Percentiles rank a stretch among this genome's conserved stretches.
phyloP scores from a whole-genome alignment of 2,113 vertebrate genomes.

The Pipra filicauda region DNA sequence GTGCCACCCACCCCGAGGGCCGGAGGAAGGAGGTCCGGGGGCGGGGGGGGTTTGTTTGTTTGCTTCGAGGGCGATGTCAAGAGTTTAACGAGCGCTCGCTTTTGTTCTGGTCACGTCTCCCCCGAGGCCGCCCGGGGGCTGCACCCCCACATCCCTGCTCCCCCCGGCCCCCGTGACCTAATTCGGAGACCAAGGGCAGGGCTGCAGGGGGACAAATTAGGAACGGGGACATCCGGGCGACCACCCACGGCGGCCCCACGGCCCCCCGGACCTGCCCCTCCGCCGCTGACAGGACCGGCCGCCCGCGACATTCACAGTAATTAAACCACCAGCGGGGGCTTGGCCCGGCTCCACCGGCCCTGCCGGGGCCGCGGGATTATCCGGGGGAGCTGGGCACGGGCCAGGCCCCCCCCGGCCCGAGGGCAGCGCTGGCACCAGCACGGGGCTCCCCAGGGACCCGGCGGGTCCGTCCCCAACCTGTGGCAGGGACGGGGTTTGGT shows the following conservation, averaged over 20 bases:
- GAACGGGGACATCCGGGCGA: slow-evolving; percentile 73
- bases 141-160: background rate
- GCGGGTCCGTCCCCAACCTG: background rate
- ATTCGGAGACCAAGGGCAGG: background rate
- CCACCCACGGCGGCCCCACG: slow-evolving; percentile 67
- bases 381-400: background rate
- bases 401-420: background rate
- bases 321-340: background rate
- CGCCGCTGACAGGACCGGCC: background rate
- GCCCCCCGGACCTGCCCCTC: background rate
- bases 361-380: background rate
- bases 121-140: background rate
- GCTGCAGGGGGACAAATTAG: slow-evolving; percentile 68
- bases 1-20: too few species aligned
- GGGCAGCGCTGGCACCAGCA: background rate
- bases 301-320: background rate
- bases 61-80: background rate
- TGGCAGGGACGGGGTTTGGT: background rate
- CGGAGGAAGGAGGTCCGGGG: too few species aligned
- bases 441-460: background rate
- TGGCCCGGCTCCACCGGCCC: background rate
- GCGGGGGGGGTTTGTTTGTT: background rate
- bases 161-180: slow-evolving; percentile 6
- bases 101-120: background rate
- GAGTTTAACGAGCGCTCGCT: background rate